Base-by-base conservation (phyloP, 2,113 vertebrate genomes). In the Tautogolabrus adspersus region DNA sequence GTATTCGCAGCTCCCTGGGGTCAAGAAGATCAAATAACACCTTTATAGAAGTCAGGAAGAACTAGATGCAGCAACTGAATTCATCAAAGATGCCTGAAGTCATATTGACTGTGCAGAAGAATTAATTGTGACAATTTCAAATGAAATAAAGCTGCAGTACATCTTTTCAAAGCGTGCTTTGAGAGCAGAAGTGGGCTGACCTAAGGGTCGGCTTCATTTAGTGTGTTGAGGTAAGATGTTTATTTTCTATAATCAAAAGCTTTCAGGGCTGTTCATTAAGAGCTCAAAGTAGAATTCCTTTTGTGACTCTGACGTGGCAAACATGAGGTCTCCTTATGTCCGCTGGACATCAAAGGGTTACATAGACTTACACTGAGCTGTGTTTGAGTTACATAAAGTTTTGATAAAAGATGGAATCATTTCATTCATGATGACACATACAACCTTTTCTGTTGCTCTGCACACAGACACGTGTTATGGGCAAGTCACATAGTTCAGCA, bases 221-320 rank as follows among this genome's bases (percentile, higher is more conserved):
- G 7, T 46, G 66, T 56, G 66, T 16, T 52, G 78, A 78, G 63
- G 71, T 72, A 82, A 72, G 26, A 69, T 82, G 79, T 79, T 82
- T 82, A 76, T 68, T 79, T 69, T 72, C 58, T 57, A 11, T 79
- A 79, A 86, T 82, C 59, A 79, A 65, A 82, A 82, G 34, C 79
- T 59, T 59, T 55, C 23, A 22, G 2, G 47, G 72, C 47, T 60
- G 8, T 71, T 65, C 54, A 55, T 64, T 59, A 54, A 62, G 47
- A 23, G 23, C n/a, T 83, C 64, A 59, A 13, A 11, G 58, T 19
- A 54, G 40, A 66, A 57, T 52, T 67, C 19, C 26, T 60, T 58
- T 12, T 64, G 58, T 71, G 75, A 62, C 52, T 40, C 19, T 62
- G 62, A 64, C n/a, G 49, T 30, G 52, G 79, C 34, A 23, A 61